Evolutionary conservation across 2,888 invertebrate genomes (phyloP).

Genomic region (Rosalia funebris): DNA sequence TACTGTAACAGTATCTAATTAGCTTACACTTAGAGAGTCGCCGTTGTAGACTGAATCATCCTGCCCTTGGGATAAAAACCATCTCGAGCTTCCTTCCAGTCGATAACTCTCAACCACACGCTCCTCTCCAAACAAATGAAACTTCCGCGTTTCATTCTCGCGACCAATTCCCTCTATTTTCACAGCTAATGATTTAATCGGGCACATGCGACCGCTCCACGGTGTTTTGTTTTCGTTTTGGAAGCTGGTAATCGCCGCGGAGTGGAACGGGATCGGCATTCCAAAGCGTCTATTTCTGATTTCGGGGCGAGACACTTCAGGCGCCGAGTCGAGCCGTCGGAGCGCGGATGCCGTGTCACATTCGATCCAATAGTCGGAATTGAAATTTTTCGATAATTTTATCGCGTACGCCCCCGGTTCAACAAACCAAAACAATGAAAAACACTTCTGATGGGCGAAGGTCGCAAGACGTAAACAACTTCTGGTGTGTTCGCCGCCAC

Average conservation of each 20-base stretch:
- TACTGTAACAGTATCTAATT: too few species aligned
- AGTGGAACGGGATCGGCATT: slow-evolving; percentile 15
- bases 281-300: slow-evolving; percentile 31
- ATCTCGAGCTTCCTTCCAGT: too few species aligned
- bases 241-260: slow-evolving; percentile 7
- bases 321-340: slow-evolving; percentile 10
- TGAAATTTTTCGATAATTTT: too few species aligned
- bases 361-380: background rate
- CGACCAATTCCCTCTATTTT: background rate
- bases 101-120: too few species aligned
- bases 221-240: background rate
- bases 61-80: too few species aligned
- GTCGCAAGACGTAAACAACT: background rate
- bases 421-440: background rate
- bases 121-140: too few species aligned
- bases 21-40: too few species aligned
- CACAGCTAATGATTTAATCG: background rate
- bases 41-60: too few species aligned
- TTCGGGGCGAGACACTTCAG: slow-evolving; percentile 13
- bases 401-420: slow-evolving; percentile 4
- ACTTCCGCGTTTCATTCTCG: background rate
- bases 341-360: background rate
- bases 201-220: too few species aligned
- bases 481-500: background rate
- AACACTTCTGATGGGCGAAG: background rate